Conservation (phyloP, 92 coral and sea anemone species). For the Porites divaricata region DNA sequence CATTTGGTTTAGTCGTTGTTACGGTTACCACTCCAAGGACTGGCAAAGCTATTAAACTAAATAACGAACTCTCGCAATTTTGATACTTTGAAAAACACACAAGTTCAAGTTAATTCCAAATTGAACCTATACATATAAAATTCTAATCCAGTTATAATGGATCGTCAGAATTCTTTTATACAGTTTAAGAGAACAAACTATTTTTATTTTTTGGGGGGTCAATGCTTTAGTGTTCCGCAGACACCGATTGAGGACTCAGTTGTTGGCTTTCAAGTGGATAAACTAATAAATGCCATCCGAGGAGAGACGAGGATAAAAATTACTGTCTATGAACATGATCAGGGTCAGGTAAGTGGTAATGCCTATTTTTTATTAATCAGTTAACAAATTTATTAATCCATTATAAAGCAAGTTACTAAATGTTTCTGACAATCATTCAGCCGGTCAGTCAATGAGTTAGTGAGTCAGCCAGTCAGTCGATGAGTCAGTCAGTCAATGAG, state of each 20-base stretch:
- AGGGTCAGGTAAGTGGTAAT: conserved; percentile 60
- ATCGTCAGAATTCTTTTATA: no score
- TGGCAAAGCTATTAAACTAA: no score
- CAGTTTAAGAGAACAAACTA: no score
- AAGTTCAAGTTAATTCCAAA: no score
- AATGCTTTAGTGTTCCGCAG: conserved; percentile 30
- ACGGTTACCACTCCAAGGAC: no score
- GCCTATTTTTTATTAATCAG: background rate
- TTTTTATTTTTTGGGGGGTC: no score
- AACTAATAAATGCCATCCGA: conserved; percentile 72
- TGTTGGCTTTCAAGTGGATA: conserved; percentile 83
- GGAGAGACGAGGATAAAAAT: conserved; percentile 82
- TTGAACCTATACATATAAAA: no score
- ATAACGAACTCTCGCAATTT: no score
- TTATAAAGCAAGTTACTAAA: background rate
- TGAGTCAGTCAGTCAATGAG: background rate
- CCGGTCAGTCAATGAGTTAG: background rate
- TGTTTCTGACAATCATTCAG: background rate
- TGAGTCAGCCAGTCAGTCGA: background rate
- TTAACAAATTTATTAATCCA: background rate
- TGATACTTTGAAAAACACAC: no score
- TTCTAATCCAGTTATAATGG: no score
- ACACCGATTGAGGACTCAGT: conserved; percentile 52
- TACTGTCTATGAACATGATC: conserved; percentile 68
- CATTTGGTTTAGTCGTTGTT: no score